Percentiles rank a stretch among this genome's conserved stretches.
phyloP scores from a whole-genome alignment of 2,797 vertebrate species.

The Amazona ochrocephala region DNA sequence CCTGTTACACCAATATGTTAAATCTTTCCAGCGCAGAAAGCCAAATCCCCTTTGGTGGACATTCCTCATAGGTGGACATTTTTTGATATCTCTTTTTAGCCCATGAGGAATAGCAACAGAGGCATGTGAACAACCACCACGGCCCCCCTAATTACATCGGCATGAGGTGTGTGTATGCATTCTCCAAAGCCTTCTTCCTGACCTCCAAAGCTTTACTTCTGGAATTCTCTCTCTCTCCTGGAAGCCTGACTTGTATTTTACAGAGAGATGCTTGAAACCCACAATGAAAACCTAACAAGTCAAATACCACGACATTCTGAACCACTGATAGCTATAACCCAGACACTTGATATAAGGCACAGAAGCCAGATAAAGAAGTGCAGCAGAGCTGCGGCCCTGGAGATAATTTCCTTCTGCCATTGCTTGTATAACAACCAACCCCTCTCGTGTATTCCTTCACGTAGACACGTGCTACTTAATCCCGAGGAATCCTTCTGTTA shows the following conservation, averaged over 20 bases:
- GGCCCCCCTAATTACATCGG: rapidly evolving
- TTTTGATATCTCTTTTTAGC: neutral
- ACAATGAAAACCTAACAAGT: neutral
- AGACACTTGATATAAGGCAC: neutral
- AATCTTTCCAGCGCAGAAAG: neutral
- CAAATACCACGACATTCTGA: neutral
- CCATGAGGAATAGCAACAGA: neutral
- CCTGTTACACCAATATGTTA: neutral
- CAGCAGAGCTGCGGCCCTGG: neutral
- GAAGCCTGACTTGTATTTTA: neutral
- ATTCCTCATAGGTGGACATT: neutral
- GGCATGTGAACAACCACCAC: neutral
- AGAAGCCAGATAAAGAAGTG: neutral
- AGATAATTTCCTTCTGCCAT: neutral
- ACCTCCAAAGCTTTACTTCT: neutral
- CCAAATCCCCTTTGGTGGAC: neutral
- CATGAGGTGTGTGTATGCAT: neutral
- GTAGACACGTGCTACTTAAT: neutral
- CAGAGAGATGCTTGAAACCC: neutral
- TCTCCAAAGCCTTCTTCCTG: neutral
- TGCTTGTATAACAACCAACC: neutral
- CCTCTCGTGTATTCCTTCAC: neutral
- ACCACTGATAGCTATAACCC: neutral
- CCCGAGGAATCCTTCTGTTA: neutral
- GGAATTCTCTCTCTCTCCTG: neutral